Conservation (phyloP, 2,888 invertebrate species). For the Noctua pronuba region DNA sequence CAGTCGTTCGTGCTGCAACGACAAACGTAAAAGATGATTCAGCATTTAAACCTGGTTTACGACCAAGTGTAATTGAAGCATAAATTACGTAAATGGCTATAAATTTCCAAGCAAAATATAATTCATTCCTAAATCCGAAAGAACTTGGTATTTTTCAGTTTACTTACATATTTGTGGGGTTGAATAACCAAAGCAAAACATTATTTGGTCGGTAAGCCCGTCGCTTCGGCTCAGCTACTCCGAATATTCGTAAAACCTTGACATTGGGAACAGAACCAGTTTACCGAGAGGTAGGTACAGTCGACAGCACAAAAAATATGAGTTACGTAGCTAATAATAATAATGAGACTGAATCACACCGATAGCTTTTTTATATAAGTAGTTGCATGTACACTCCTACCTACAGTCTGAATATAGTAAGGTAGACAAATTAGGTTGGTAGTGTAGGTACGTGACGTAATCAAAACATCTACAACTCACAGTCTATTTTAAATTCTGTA, state of each 20-base stretch:
- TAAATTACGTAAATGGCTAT: slow-evolving; percentile 50
- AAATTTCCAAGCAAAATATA: slow-evolving; percentile 29
- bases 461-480: slow-evolving; percentile 32
- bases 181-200: neutral
- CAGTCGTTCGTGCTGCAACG: slow-evolving; percentile 20
- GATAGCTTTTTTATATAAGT: slow-evolving; percentile 53
- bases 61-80: slow-evolving; percentile 43
- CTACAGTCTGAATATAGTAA: slow-evolving; percentile 24
- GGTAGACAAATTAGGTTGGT: neutral
- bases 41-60: slow-evolving; percentile 44
- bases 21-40: slow-evolving; percentile 26
- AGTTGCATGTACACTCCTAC: slow-evolving; percentile 42
- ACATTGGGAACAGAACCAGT: slow-evolving; percentile 76
- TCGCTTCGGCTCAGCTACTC: slow-evolving; percentile 41
- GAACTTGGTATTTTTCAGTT: no score
- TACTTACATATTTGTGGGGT: neutral
- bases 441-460: slow-evolving; percentile 41
- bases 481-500: slow-evolving; percentile 33
- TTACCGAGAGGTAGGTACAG: slow-evolving; percentile 62
- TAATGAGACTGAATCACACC: slow-evolving; percentile 69
- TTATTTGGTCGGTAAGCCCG: slow-evolving; percentile 26
- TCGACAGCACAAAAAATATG: slow-evolving; percentile 69
- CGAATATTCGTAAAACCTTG: slow-evolving; percentile 73
- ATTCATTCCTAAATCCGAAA: no score
- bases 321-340: slow-evolving; percentile 66